Conservation (phyloP, 30 jellyfish, hydroid and myxozoan genomes). For the Aurelia aurita region DNA sequence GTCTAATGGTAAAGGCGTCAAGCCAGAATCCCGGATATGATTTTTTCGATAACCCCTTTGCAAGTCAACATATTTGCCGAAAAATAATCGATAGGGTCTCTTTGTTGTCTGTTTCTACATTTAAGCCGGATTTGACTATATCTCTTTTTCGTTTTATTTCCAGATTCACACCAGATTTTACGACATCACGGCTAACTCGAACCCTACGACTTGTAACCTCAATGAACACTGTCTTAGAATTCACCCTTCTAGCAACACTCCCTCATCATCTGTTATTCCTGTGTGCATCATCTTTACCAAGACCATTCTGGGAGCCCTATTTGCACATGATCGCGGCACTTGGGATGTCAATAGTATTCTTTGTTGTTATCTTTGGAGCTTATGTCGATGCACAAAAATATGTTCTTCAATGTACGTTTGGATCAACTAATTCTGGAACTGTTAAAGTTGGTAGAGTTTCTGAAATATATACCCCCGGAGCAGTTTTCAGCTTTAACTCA, state of each 20-base stretch:
- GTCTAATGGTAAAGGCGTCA: no score
- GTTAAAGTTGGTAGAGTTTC: slow-evolving; percentile 72
- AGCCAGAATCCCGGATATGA: no score
- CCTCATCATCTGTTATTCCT: slow-evolving; percentile 97
- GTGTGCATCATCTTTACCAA: slow-evolving; percentile 94
- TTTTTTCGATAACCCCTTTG: no score
- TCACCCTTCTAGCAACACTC: slow-evolving; percentile 92
- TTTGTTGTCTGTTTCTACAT: no score
- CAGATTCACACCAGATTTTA: slow-evolving; percentile 96
- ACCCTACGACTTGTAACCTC: slow-evolving; percentile 85
- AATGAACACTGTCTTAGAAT: slow-evolving; percentile 89
- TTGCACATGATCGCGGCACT: slow-evolving; percentile 91
- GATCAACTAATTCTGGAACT: slow-evolving; percentile 76
- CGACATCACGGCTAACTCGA: slow-evolving; percentile 95
- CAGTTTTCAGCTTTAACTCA: slow-evolving; percentile 83
- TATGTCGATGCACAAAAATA: slow-evolving; percentile 98
- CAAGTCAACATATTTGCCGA: no score
- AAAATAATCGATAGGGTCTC: no score
- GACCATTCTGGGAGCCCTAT: slow-evolving; percentile 99
- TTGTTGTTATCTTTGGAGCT: slow-evolving; percentile 90
- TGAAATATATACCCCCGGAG: slow-evolving; percentile 87
- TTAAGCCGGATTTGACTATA: background rate
- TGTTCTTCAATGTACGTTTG: slow-evolving; percentile 97
- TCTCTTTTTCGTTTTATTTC: background rate
- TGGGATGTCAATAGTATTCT: slow-evolving; percentile 87